Conservation (phyloP, 2,888 invertebrate genomes). For the Loripinus fragilis region DNA sequence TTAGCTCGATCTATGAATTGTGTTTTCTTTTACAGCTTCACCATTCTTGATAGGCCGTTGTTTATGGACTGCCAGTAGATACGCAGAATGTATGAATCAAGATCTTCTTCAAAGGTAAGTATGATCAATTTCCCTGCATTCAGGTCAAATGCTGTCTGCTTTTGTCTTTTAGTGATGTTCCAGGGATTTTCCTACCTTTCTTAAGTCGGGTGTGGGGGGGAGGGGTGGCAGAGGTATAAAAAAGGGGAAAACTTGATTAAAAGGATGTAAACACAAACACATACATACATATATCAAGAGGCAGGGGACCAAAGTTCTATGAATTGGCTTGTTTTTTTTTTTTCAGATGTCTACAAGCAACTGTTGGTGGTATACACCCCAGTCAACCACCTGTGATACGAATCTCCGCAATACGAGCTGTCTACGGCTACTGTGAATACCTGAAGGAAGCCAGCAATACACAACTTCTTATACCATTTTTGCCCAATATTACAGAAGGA, state of each 20-base stretch:
- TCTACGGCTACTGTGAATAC: constrained; percentile 85
- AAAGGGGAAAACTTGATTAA: no score
- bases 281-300: no score
- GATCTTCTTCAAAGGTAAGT: constrained; percentile 83
- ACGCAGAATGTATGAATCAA: constrained; percentile 84
- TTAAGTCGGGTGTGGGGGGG: no score
- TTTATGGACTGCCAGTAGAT: constrained; percentile 86
- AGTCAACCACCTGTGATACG: constrained; percentile 85
- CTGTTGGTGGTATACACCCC: constrained; percentile 85
- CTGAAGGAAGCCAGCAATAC: constrained; percentile 84
- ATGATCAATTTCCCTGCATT: no score
- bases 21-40: constrained; percentile 73
- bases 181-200: no score
- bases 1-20: no score
- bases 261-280: no score
- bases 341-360: constrained; percentile 85
- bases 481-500: constrained; percentile 85
- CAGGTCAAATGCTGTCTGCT: no score
- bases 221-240: no score
- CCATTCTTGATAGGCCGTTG: constrained; percentile 86
- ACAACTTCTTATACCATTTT: constrained; percentile 83
- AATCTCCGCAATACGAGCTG: constrained; percentile 85
- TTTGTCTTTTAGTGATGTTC: no score
- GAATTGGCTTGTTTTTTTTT: not conserved
- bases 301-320: no score